Conservation (phyloP, 2,113 vertebrate genomes). For the Ovibos moschatus region DNA sequence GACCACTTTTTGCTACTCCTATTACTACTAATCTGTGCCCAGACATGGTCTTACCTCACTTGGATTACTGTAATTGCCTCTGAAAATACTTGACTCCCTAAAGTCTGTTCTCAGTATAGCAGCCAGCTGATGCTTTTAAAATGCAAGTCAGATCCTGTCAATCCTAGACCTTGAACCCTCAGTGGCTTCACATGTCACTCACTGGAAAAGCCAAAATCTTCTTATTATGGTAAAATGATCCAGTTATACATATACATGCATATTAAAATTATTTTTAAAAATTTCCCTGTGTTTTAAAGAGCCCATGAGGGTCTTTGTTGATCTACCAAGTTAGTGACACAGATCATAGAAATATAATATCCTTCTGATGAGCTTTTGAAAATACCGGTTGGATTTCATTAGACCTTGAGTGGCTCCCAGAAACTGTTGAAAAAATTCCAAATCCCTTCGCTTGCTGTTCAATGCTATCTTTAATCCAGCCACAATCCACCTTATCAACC, state of each 20-base stretch:
- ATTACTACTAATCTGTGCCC: neutral
- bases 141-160: neutral
- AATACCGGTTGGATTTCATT: neutral
- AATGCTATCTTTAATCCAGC: neutral
- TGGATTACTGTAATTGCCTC: neutral
- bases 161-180: neutral
- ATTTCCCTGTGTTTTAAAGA: neutral
- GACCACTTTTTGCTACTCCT: neutral
- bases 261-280: neutral
- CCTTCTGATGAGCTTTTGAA: neutral
- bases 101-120: constrained; percentile 18
- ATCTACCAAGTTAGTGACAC: neutral
- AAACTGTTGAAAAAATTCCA: neutral
- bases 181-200: neutral
- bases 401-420: neutral
- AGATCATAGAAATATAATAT: neutral
- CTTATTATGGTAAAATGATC: neutral
- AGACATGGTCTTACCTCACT: neutral
- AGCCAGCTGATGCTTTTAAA: neutral
- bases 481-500: neutral
- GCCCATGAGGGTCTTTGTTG: neutral
- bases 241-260: neutral
- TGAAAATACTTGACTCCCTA: neutral
- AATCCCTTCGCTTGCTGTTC: neutral
- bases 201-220: neutral